Evolutionary conservation across 2,113 vertebrate species (phyloP).

Genomic region (Aleadryas rufinucha): DNA sequence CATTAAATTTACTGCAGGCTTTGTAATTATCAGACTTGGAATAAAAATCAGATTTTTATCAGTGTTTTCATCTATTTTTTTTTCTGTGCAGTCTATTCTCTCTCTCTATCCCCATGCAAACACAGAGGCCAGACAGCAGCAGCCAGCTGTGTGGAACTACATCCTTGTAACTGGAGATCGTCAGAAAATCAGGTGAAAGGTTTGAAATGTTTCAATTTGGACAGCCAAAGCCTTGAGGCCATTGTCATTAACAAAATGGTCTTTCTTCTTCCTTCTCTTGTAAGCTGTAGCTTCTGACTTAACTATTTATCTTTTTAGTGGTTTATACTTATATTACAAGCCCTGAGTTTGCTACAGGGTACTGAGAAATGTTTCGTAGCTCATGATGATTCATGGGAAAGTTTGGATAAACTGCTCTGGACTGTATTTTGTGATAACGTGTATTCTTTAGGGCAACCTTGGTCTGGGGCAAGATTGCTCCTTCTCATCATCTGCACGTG

Average conservation of each 20-base stretch:
- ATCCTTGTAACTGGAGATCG: not conserved
- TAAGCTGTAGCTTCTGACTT: not conserved
- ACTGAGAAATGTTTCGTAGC: not conserved
- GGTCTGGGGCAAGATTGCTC: not conserved
- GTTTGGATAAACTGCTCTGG: not conserved
- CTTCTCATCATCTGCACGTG: not conserved
- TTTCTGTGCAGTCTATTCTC: not conserved
- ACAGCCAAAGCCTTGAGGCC: not conserved
- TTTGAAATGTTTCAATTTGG: not conserved
- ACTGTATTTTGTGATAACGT: not conserved
- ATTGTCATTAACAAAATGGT: not conserved
- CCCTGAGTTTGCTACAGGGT: not conserved
- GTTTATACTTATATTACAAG: not conserved
- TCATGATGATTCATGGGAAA: not conserved
- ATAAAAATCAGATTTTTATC: not conserved
- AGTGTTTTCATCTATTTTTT: not conserved
- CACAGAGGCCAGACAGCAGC: not conserved
- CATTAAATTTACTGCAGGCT: not conserved
- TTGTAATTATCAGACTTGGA: not conserved
- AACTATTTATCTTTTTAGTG: conserved; percentile 31
- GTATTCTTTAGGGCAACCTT: not conserved
- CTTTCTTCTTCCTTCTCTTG: not conserved
- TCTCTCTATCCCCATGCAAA: not conserved
- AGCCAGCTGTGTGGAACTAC: not conserved
- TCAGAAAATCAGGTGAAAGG: not conserved